Base-by-base conservation (phyloP, 1,140 invertebrate genomes). In the Tribolium castaneum region DNA sequence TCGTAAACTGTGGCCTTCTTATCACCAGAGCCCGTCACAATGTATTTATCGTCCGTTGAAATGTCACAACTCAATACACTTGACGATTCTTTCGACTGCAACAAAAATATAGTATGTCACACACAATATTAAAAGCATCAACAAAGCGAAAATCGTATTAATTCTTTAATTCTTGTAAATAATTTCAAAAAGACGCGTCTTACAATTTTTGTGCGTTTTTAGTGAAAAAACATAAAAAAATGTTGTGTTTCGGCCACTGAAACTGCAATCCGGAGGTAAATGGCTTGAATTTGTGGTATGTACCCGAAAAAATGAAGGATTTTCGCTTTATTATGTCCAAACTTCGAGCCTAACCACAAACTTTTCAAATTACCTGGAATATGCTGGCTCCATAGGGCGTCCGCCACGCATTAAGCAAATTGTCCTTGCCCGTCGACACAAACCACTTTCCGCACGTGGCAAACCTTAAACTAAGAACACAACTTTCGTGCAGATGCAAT, bases 1-100 rank as follows among this genome's bases (percentile, higher is more conserved):
- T 99, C 98, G 87, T 99, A 99, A 74, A 99, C 94, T 77, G 97
- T 99, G 77, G 98, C 98, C 88, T 99, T 99, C 88, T 99, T 99
- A 88, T 99, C 98, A 62, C 98, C 98, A 7, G 97, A 99, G 75
- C 98, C 98, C 54, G 98, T 99, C 75, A 99, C 97, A 85, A 99
- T 99, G 88, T 97, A 99, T 87, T 98, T 98, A 89, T 99, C 98
- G 88, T 99, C 98, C 39, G 95, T 92, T 78, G 98, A 99, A 87
- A 99, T 99, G 91, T 99, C 98, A 91, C 98, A 99, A 89, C 97
- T 98, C 80, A 99, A 90, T 82, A 99, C 98, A 82, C 98, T 99
- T 82, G 97, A 98, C 54, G 96, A 97, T 90, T 99, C 98, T 88
- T 99, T 99, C 50, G 96, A 97, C 96, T 99, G 91, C 74, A 93